These are phyloP conservation scores for Clarias pachynema DNA, from an alignment of 2,797 vertebrate genomes.

Conservation along the genomic window DNA sequence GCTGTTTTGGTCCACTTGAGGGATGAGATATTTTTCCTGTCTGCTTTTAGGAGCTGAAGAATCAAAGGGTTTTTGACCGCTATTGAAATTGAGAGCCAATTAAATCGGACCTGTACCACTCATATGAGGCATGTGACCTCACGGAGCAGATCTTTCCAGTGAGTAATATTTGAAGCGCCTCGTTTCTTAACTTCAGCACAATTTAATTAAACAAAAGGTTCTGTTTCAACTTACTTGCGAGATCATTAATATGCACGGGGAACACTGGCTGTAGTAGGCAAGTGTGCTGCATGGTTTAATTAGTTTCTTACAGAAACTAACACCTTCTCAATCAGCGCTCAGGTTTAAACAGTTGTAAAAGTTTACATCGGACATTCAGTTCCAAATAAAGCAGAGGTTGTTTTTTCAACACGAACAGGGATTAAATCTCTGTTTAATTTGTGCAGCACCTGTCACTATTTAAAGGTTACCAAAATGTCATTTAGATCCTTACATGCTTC, in stretches of 20 bases:
- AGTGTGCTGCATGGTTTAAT: not conserved
- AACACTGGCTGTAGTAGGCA: not conserved
- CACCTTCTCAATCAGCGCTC: not conserved
- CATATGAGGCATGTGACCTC: not conserved
- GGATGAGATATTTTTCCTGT: not conserved
- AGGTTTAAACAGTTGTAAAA: not conserved
- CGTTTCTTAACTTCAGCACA: not conserved
- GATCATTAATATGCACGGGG: not conserved
- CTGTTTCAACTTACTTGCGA: not conserved
- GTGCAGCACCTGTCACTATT: not conserved
- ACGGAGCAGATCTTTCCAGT: not conserved
- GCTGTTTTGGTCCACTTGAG: constrained; percentile 1
- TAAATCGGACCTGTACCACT: constrained; percentile 5
- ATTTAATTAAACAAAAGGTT: not conserved
- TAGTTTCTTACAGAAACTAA: not conserved
- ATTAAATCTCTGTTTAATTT: not conserved
- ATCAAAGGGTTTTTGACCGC: constrained; percentile 9
- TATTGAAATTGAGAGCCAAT: constrained; percentile 5
- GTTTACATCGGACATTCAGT: not conserved
- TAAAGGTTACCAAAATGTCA: not conserved
- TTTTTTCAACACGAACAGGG: not conserved
- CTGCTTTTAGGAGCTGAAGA: not conserved
- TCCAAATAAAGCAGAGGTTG: not conserved
- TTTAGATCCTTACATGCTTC: not conserved
- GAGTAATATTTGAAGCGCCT: not conserved